Conservation (phyloP, 2,113 vertebrate species). For the Ivindomyrus marchei region DNA sequence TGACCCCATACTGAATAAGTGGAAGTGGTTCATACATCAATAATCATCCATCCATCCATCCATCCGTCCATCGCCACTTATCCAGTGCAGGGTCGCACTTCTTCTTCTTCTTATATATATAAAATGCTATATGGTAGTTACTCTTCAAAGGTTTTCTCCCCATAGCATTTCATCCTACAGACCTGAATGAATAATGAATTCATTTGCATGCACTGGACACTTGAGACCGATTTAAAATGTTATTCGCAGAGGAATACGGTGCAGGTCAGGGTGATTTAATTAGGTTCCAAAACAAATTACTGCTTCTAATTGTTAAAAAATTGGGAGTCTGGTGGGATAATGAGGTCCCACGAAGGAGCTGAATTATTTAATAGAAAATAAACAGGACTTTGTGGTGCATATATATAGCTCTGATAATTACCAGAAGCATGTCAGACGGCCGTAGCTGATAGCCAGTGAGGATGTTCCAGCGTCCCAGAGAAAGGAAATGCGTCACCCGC, state of each 20-base stretch:
- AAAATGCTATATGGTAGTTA: not conserved
- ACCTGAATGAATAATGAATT: constrained; percentile 17
- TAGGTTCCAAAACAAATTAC: constrained; percentile 42
- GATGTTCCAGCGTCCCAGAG: not conserved
- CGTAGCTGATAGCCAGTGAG: not conserved
- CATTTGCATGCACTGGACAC: constrained; percentile 20
- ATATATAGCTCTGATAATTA: constrained; percentile 14
- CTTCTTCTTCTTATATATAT: not conserved
- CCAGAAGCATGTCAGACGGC: not conserved
- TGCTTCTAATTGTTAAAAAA: constrained; percentile 38
- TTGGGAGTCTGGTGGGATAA: constrained; percentile 24
- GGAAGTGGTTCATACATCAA: not conserved
- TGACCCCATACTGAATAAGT: not conserved
- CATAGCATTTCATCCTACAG: not conserved
- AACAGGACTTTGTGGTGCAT: constrained; percentile 26
- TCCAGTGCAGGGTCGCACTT: not conserved
- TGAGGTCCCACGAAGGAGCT: constrained; percentile 1
- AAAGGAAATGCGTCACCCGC: not conserved
- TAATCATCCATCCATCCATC: not conserved
- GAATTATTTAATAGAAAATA: constrained; percentile 33
- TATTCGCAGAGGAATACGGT: constrained; percentile 27
- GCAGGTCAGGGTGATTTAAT: constrained; percentile 35
- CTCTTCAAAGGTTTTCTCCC: not conserved
- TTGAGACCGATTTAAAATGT: constrained; percentile 12
- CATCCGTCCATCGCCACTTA: not conserved